A percentile compares a stretch with the other conserved stretches of the same genome.
Evolutionary conservation across 2,797 vertebrate genomes (phyloP).

Genomic region (Halcyon chelicuti): DNA sequence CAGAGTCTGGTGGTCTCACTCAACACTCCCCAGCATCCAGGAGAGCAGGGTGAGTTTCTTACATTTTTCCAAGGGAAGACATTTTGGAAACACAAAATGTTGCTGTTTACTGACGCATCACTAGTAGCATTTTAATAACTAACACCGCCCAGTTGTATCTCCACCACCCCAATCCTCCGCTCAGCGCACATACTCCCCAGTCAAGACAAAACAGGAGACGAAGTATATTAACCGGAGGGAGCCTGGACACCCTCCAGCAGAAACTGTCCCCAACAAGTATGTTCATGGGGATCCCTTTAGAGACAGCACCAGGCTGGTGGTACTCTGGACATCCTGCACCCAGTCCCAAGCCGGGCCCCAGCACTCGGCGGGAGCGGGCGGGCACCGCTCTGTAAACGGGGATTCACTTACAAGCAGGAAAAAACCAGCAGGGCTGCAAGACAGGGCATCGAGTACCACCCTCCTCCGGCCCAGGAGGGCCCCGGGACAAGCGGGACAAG

Average conservation of each 20-base stretch:
- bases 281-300: not conserved
- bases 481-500: no score
- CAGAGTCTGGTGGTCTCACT: not conserved
- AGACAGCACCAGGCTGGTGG: fast-evolving
- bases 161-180: no score
- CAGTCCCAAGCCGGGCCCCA: not conserved
- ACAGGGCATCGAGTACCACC: fast-evolving
- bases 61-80: not conserved
- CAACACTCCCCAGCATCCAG: fast-evolving
- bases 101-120: not conserved
- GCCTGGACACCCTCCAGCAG: not conserved
- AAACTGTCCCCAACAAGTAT: no score
- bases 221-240: not conserved
- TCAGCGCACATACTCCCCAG: not conserved
- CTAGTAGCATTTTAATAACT: not conserved
- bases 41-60: not conserved
- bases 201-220: fast-evolving
- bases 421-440: not conserved
- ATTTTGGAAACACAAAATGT: not conserved
- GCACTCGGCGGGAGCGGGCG: fast-evolving
- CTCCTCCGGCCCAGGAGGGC: not conserved
- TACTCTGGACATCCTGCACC: not conserved
- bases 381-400: not conserved
- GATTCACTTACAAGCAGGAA: not conserved
- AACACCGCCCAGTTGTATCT: not conserved